Conservation (phyloP, 2,888 invertebrate genomes). For the Agrotis exclamationis region DNA sequence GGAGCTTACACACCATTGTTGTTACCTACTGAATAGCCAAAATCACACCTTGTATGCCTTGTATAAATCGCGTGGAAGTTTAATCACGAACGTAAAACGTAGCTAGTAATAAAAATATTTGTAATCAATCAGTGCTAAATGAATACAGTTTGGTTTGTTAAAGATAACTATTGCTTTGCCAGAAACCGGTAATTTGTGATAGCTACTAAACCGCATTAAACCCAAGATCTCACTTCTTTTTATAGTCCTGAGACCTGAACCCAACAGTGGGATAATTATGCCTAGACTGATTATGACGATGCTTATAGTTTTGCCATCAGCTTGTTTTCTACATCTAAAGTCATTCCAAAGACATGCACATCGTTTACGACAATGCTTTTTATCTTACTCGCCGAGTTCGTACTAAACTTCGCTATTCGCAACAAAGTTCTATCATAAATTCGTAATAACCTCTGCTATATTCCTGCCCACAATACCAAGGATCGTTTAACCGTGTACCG, state of each 20-base stretch:
- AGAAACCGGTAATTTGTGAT: background rate
- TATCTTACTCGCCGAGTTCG: background rate
- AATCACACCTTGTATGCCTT: slow-evolving; percentile 3
- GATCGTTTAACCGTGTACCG: slow-evolving; percentile 8
- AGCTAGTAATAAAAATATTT: background rate
- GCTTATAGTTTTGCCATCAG: background rate
- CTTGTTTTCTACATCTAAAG: background rate
- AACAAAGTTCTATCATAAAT: slow-evolving; percentile 17
- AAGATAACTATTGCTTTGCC: background rate
- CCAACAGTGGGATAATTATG: too few relatives aligned
- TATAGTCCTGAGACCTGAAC: too few relatives aligned
- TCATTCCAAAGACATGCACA: background rate
- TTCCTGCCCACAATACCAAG: background rate
- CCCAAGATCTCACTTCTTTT: too few relatives aligned
- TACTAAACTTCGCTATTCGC: background rate
- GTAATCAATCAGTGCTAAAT: background rate
- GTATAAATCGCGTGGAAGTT: too few relatives aligned
- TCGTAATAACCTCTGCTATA: slow-evolving; percentile 10
- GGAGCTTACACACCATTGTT: slow-evolving; percentile 9
- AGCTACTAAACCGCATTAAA: too few relatives aligned
- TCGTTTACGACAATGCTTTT: background rate
- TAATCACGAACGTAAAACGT: background rate
- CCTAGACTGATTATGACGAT: too few relatives aligned
- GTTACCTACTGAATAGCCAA: background rate
- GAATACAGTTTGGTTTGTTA: background rate